Conservation (phyloP, 2,888 invertebrate genomes). For the Aspidapion aeneum region DNA sequence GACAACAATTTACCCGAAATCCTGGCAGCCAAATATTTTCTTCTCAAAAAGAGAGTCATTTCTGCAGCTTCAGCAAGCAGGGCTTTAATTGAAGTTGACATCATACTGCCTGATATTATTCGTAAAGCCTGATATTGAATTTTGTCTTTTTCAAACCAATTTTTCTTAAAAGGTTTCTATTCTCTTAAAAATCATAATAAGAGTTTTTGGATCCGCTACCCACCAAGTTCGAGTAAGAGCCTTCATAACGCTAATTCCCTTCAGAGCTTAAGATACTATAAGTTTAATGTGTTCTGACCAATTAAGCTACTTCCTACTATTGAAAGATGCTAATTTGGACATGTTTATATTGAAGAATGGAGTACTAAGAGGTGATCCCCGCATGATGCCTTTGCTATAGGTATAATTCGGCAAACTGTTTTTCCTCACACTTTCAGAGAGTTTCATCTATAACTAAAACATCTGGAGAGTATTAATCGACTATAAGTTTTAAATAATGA, state of each 20-base stretch:
- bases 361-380: neutral
- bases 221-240: slow-evolving; percentile 16
- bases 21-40: slow-evolving; percentile 10
- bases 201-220: slow-evolving; percentile 15
- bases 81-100: slow-evolving; percentile 9
- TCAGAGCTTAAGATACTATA: slow-evolving; percentile 6
- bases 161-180: slow-evolving; percentile 3
- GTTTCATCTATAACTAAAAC: too few species aligned
- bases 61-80: slow-evolving; percentile 13
- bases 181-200: slow-evolving; percentile 10
- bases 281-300: slow-evolving; percentile 16
- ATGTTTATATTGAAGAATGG: neutral
- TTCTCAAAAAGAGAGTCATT: slow-evolving; percentile 4
- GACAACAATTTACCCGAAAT: neutral
- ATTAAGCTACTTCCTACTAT: slow-evolving; percentile 4
- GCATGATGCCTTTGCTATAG: neutral
- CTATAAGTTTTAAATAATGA: too few species aligned
- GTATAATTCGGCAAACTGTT: too few species aligned
- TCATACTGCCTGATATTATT: slow-evolving; percentile 16
- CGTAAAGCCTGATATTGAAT: slow-evolving; percentile 3
- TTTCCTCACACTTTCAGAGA: too few species aligned
- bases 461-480: too few species aligned
- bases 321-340: neutral
- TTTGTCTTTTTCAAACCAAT: neutral
- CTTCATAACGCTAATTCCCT: slow-evolving; percentile 19